Evolutionary conservation across 2,888 invertebrate genomes (phyloP), one percentile per base, ranked within the genome.

Genomic region (Netelia inedita): DNA sequence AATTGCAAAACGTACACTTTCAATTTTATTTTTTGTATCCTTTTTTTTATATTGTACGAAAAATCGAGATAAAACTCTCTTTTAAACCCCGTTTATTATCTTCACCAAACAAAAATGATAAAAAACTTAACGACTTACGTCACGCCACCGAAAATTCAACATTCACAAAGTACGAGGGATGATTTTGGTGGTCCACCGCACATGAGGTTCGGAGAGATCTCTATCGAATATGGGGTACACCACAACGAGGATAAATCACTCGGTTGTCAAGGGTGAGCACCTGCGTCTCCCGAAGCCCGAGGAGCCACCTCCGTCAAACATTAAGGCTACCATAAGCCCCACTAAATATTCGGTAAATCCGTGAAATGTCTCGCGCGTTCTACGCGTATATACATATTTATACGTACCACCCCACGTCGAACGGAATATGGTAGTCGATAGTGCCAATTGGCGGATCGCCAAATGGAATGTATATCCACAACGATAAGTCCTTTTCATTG

Each of bases 381-480:
- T 76, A 65, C 57, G 21, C n/a, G 23, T 50, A 71, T 16, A 61
- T 57, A n/a, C 16, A 63, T 57, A 23, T 72, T 41, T 84, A 23
- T 65, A n/a, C 55, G 9, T 21, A 16, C n/a, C 35, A 43, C 59
- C 41, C 19, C 43, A 14, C 53, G 57, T 53, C 66, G 21, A 35
- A 68, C 23, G 41, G 71, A 72, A 75, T 75, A 71, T 75, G 55
- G 61, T 84, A 88, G 88, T 88, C 90, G 90, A 92, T 93, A 89
- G 89, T 85, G 90, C 91, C 92, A 92, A 93, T 92, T 93, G 93
- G 93, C 90, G 87, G 74, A 85, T 86, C 55, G 91, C 93, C 93
- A 93, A 92, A 92, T 92, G 90, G 92, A 93, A 93, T 92, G 91
- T 91, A 91, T 91, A 92, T 91, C 83, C 86, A 66, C 66, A 61